Evolutionary conservation across 2,888 invertebrate species (phyloP).

Genomic region (Helicoverpa assulta): DNA sequence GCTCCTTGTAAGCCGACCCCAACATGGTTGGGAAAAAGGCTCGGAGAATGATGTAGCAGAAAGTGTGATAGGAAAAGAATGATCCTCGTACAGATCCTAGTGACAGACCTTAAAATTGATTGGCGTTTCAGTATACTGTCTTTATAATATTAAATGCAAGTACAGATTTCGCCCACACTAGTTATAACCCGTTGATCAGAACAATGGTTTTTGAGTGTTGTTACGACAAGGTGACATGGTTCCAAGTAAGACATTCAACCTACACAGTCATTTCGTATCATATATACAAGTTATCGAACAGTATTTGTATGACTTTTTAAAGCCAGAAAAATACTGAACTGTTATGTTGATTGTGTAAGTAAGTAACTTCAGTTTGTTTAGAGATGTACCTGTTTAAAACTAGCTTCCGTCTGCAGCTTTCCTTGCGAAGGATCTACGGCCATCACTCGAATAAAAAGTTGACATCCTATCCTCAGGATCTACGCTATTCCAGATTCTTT

Average conservation of each 20-base stretch:
- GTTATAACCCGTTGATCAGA: constrained; percentile 39
- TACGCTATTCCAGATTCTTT: no score
- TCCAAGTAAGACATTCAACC: constrained; percentile 48
- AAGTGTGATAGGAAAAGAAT: no score
- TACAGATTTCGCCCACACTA: constrained; percentile 70
- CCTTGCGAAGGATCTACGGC: no score
- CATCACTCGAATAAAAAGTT: no score
- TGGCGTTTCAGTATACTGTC: no score
- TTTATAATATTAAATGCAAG: constrained; percentile 64
- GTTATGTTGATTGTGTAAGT: not conserved
- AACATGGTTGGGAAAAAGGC: no score
- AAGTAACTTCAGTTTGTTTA: not conserved
- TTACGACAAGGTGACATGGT: constrained; percentile 39
- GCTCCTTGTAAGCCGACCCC: no score
- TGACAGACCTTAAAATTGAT: no score
- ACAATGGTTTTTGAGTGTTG: constrained; percentile 56
- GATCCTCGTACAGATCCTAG: no score
- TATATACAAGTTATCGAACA: constrained; percentile 13
- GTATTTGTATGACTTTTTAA: not conserved
- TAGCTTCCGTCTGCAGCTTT: not conserved
- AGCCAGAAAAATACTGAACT: no score
- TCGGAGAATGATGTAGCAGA: no score
- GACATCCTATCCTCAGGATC: no score
- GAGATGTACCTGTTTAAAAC: not conserved
- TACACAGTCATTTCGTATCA: constrained; percentile 42